phyloP scores from a whole-genome alignment of 1,140 invertebrate species.

The Macrocentrus cingulum region DNA sequence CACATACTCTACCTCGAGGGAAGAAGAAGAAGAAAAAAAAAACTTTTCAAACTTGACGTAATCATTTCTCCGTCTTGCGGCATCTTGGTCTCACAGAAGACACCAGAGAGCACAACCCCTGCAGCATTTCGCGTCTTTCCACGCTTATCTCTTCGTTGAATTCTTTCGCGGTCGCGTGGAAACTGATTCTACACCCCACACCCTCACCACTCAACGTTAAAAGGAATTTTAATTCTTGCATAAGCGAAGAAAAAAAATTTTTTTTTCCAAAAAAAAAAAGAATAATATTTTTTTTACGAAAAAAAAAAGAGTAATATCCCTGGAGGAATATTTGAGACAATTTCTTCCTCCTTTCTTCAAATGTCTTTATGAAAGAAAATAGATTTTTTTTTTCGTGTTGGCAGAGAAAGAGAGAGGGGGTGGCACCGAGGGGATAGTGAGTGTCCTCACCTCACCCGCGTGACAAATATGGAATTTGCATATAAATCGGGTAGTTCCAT shows the following conservation, averaged over 20 bases:
- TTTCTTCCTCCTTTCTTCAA: neutral
- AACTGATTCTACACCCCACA: neutral
- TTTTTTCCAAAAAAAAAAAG: too few species aligned
- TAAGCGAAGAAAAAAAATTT: too few species aligned
- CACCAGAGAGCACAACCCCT: neutral
- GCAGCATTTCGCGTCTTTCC: neutral
- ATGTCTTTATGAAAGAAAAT: neutral
- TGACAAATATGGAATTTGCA: constrained; percentile 74
- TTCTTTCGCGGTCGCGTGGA: neutral
- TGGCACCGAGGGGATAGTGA: neutral
- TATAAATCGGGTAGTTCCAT: constrained; percentile 73
- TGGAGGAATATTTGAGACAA: neutral
- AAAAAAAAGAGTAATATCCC: neutral
- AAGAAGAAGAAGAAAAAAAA: too few species aligned
- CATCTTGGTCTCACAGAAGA: neutral
- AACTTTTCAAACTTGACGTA: constrained; percentile 7
- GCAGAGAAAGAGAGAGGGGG: too few species aligned
- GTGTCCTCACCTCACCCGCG: constrained; percentile 32
- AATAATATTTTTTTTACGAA: too few species aligned
- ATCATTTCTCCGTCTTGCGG: constrained; percentile 1
- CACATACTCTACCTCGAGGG: too few species aligned
- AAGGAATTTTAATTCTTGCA: neutral
- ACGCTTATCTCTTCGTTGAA: constrained; percentile 15
- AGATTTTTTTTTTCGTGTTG: constrained; percentile 20
- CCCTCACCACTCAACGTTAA: neutral